Conservation (phyloP, 1,140 invertebrate genomes). For the Diorhabda elongata region DNA sequence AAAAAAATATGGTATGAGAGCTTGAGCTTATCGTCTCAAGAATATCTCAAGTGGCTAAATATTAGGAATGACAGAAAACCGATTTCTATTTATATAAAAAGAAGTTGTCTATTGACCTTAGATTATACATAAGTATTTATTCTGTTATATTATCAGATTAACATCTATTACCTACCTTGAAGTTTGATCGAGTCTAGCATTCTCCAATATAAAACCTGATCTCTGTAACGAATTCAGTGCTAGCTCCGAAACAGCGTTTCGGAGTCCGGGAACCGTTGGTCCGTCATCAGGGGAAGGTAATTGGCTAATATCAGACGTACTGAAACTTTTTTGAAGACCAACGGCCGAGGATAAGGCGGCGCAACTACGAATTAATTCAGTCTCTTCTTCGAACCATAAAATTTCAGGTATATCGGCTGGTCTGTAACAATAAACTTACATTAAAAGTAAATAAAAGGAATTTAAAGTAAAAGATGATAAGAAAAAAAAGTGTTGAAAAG, state of each 20-base stretch:
- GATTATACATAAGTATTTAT: too few relatives aligned
- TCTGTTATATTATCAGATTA: too few relatives aligned
- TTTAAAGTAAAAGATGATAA: background rate
- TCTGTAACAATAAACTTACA: constrained; percentile 38
- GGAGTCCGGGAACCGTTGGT: constrained; percentile 36
- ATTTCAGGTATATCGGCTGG: constrained; percentile 61
- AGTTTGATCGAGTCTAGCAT: constrained; percentile 60
- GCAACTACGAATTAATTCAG: constrained; percentile 72
- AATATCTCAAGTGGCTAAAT: too few relatives aligned
- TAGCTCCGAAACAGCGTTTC: constrained; percentile 63
- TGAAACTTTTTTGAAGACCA: constrained; percentile 76
- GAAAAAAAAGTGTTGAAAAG: background rate
- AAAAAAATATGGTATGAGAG: too few relatives aligned
- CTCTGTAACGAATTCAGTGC: constrained; percentile 61
- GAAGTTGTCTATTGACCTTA: too few relatives aligned
- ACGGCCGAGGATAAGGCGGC: constrained; percentile 72
- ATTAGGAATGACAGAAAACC: too few relatives aligned
- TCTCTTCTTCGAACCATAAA: constrained; percentile 71
- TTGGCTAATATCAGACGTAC: constrained; percentile 68
- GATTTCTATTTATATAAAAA: too few relatives aligned
- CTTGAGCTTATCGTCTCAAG: too few relatives aligned
- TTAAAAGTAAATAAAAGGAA: background rate
- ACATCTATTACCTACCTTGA: constrained; percentile 52
- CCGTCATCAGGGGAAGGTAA: constrained; percentile 49
- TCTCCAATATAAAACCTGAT: constrained; percentile 55